These are phyloP conservation scores for Ischnus inquisitorius DNA, from an alignment of 2,888 invertebrate species.

Conservation along the genomic window DNA sequence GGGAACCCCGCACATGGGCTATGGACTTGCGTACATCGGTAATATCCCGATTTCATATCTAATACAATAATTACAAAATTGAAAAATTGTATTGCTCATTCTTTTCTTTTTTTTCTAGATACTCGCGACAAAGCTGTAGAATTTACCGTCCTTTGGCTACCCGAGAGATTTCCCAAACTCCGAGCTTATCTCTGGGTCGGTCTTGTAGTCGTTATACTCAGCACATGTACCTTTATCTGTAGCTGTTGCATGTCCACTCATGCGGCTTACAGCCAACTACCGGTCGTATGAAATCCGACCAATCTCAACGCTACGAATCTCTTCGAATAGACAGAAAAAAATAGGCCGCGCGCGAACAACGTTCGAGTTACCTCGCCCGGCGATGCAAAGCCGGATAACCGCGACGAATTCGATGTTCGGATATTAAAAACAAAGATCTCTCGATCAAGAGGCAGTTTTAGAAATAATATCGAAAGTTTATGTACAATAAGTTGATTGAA, in stretches of 20 bases:
- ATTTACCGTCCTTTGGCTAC: constrained; percentile 93
- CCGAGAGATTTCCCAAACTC: constrained; percentile 90
- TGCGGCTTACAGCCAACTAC: constrained; percentile 77
- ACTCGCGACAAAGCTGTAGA: constrained; percentile 87
- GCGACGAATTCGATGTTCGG: neutral
- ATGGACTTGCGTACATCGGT: constrained; percentile 94
- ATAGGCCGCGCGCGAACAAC: neutral
- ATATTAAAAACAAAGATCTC: neutral
- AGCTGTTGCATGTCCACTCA: constrained; percentile 76
- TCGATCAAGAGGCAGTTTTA: neutral
- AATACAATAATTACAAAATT: constrained; percentile 65
- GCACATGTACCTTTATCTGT: constrained; percentile 74
- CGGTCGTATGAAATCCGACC: constrained; percentile 64
- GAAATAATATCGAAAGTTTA: constrained; percentile 11
- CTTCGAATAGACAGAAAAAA: neutral
- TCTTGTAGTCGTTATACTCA: constrained; percentile 78
- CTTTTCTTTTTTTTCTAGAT: constrained; percentile 86
- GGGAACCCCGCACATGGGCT: constrained; percentile 95
- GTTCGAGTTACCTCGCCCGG: neutral
- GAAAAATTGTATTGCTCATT: constrained; percentile 40
- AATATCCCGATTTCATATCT: neutral
- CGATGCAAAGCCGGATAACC: neutral
- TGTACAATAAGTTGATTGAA: constrained; percentile 41
- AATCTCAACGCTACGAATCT: neutral
- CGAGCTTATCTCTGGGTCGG: constrained; percentile 86